These are phyloP conservation scores for Ornithoptera priamus DNA, from an alignment of 2,888 invertebrate species.

Conservation along the genomic window DNA sequence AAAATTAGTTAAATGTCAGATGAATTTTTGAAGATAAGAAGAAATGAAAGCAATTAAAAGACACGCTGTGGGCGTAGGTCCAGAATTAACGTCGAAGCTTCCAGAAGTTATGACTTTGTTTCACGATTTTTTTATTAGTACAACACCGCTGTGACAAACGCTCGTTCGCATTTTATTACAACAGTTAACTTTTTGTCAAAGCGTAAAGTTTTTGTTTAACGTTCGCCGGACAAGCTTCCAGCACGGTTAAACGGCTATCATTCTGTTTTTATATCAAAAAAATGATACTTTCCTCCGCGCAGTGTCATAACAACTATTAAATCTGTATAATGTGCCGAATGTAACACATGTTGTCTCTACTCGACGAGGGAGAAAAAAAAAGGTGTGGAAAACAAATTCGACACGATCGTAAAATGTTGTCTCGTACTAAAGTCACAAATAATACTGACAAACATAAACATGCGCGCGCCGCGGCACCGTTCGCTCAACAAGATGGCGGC, in stretches of 20 bases:
- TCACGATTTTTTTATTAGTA: slow-evolving; percentile 59
- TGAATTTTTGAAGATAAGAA: slow-evolving; percentile 11
- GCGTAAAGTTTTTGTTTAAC: slow-evolving; percentile 56
- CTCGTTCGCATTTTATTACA: slow-evolving; percentile 65
- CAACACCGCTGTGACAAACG: slow-evolving; percentile 65
- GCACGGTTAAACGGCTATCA: slow-evolving; percentile 41
- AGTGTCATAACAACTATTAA: slow-evolving; percentile 69
- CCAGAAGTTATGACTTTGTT: slow-evolving; percentile 46
- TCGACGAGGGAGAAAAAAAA: slow-evolving; percentile 49
- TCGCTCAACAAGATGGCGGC: slow-evolving; percentile 21
- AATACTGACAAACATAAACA: slow-evolving; percentile 40
- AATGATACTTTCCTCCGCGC: slow-evolving; percentile 65
- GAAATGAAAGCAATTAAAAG: slow-evolving; percentile 26
- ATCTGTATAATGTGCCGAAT: slow-evolving; percentile 45
- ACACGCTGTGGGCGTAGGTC: slow-evolving; percentile 25
- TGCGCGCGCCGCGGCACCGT: slow-evolving; percentile 30
- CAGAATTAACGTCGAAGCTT: slow-evolving; percentile 31
- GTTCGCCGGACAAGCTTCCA: slow-evolving; percentile 49
- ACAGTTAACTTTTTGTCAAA: slow-evolving; percentile 77
- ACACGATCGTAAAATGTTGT: slow-evolving; percentile 63
- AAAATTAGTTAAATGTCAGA: not conserved
- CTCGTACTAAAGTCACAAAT: slow-evolving; percentile 66
- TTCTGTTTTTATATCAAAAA: slow-evolving; percentile 52
- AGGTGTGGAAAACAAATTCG: slow-evolving; percentile 68
- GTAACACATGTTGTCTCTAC: slow-evolving; percentile 55